Conservation (phyloP, 2,888 invertebrate species). For the Taphrorychus bicolor region DNA sequence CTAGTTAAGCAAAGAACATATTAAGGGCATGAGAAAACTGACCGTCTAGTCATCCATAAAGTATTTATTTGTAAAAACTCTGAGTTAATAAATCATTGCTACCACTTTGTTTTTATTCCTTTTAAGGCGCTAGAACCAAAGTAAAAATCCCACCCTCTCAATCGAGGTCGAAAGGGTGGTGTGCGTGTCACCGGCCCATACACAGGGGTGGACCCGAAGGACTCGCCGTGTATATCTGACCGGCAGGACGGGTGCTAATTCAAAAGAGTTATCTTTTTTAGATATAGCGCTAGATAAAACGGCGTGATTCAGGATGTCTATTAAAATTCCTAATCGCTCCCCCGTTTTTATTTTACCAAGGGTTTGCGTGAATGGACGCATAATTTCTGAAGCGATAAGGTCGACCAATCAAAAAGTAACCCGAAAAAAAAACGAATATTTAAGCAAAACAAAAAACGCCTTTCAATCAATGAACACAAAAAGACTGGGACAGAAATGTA, state of each 20-base stretch:
- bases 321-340: conserved; percentile 44
- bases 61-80: too few relatives aligned
- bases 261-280: conserved; percentile 48
- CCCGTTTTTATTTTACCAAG: background rate
- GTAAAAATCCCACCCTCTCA: conserved; percentile 4
- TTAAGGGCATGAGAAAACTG: too few relatives aligned
- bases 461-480: conserved; percentile 3
- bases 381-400: too few relatives aligned
- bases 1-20: too few relatives aligned
- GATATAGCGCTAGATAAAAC: conserved; percentile 42
- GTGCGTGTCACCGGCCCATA: conserved; percentile 24
- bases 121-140: background rate
- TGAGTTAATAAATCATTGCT: too few relatives aligned
- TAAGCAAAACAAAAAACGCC: background rate
- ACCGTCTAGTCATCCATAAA: too few relatives aligned
- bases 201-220: conserved; percentile 3
- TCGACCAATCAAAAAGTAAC: background rate
- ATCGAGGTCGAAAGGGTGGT: conserved; percentile 18
- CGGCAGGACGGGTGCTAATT: conserved; percentile 51
- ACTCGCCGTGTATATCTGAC: conserved; percentile 37
- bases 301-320: conserved; percentile 46
- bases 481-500: background rate
- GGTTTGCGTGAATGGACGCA: background rate
- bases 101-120: too few relatives aligned
- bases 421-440: background rate